Evolutionary conservation across 2,797 vertebrate species (phyloP).

Genomic region (Halcyon leucocephala): DNA sequence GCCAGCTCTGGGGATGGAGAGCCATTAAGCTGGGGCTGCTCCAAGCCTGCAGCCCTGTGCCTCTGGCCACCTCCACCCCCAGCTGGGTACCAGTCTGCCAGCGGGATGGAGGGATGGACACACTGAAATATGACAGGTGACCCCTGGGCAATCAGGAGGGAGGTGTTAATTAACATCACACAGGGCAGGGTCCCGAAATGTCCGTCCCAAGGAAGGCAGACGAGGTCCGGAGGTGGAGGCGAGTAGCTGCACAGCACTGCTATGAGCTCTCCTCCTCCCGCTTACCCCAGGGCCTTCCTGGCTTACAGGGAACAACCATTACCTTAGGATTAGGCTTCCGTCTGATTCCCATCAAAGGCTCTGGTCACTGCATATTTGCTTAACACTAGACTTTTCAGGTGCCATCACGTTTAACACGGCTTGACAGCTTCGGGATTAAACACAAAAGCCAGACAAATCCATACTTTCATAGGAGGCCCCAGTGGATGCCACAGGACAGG

Average conservation of each 20-base stretch:
- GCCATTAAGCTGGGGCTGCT: rapidly evolving
- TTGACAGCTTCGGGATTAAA: conserved; percentile 76
- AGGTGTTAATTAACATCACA: background rate
- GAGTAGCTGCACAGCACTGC: background rate
- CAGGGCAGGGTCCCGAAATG: background rate
- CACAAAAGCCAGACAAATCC: conserved; percentile 74
- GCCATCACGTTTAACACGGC: conserved; percentile 70
- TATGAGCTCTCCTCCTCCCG: background rate
- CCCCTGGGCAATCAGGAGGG: background rate
- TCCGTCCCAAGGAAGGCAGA: background rate
- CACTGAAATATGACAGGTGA: rapidly evolving
- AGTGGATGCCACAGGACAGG: conserved; percentile 10
- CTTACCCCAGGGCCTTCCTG: background rate
- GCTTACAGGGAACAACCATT: conserved; percentile 47
- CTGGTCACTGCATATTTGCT: conserved; percentile 72
- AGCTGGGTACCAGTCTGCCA: background rate
- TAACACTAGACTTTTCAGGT: conserved; percentile 75
- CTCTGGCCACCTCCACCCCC: no score
- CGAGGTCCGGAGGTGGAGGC: rapidly evolving
- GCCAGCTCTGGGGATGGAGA: background rate
- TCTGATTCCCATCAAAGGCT: conserved; percentile 70
- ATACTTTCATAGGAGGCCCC: conserved; percentile 46
- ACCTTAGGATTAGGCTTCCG: conserved; percentile 68
- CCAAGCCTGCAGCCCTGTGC: no score
- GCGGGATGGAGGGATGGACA: rapidly evolving